Percentiles rank a stretch among this genome's conserved stretches.
Evolutionary conservation across 92 coral and sea anemone genomes (phyloP).

Genomic region (Isaurus tuberculatus): DNA sequence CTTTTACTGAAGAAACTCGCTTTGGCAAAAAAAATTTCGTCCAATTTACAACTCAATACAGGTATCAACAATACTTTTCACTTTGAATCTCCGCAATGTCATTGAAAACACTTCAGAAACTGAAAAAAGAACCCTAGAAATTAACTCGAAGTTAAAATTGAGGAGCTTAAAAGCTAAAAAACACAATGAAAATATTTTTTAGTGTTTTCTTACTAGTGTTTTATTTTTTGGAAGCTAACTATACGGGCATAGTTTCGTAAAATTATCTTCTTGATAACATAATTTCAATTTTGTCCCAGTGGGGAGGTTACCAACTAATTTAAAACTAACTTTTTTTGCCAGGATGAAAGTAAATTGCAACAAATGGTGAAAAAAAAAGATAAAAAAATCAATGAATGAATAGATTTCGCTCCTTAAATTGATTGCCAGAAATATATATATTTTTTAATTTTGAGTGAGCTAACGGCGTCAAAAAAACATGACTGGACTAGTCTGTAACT

Average conservation of each 20-base stretch:
- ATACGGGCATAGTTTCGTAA: not conserved
- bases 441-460: too few species aligned
- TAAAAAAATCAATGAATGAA: too few species aligned
- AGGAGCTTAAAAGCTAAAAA: not conserved
- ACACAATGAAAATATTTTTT: not conserved
- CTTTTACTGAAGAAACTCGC: not conserved
- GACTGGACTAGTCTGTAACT: too few species aligned
- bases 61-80: not conserved
- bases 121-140: not conserved
- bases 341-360: not conserved
- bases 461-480: too few species aligned
- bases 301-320: conserved; percentile 8
- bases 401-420: too few species aligned
- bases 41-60: not conserved
- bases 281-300: conserved; percentile 29
- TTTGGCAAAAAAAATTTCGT: not conserved
- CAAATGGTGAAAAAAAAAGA: too few species aligned
- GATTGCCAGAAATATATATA: too few species aligned
- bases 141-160: not conserved
- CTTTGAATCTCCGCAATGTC: not conserved
- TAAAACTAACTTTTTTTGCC: not conserved
- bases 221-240: not conserved
- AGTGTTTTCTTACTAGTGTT: not conserved
- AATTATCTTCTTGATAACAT: not conserved
- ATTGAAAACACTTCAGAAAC: not conserved